Percentiles rank a stretch among this genome's conserved stretches.
These are phyloP conservation scores for Drosophila kurseongensis DNA, from an alignment of 1,140 invertebrate species.

Conservation along the genomic window DNA sequence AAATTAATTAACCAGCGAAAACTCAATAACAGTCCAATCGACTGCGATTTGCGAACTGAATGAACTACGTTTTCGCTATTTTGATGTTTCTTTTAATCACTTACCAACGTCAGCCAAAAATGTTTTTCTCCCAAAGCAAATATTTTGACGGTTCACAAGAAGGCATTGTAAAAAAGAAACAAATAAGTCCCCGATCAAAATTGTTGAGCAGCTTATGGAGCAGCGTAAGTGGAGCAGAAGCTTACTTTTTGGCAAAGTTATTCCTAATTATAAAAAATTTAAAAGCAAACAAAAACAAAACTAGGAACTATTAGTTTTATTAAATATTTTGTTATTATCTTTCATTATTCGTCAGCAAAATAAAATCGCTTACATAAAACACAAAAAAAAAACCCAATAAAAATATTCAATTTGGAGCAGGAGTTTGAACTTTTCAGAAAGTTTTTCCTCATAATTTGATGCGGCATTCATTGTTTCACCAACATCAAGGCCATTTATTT, in stretches of 20 bases:
- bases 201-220: slow-evolving; percentile 46
- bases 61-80: slow-evolving; percentile 36
- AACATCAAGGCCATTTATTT: slow-evolving; percentile 73
- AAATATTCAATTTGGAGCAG: neutral
- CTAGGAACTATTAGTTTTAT: too few relatives aligned
- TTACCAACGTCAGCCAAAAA: slow-evolving; percentile 27
- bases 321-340: too few relatives aligned
- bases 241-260: neutral
- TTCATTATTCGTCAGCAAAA: too few relatives aligned
- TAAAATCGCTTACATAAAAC: neutral
- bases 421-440: slow-evolving; percentile 17
- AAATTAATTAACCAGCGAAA: slow-evolving; percentile 58
- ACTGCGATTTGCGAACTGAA: slow-evolving; percentile 51
- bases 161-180: neutral
- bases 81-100: slow-evolving; percentile 20
- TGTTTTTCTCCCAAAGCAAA: slow-evolving; percentile 28
- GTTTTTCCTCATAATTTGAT: slow-evolving; percentile 33
- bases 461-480: slow-evolving; percentile 12
- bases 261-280: neutral
- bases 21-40: slow-evolving; percentile 55
- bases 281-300: too few relatives aligned
- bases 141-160: slow-evolving; percentile 14
- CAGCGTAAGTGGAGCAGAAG: slow-evolving; percentile 1
- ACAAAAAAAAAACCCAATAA: neutral
- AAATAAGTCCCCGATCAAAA: slow-evolving; percentile 13